Evolutionary conservation across 1,140 invertebrate species (phyloP), one percentile per base, ranked within the genome.

Genomic region (Formica exsecta): DNA sequence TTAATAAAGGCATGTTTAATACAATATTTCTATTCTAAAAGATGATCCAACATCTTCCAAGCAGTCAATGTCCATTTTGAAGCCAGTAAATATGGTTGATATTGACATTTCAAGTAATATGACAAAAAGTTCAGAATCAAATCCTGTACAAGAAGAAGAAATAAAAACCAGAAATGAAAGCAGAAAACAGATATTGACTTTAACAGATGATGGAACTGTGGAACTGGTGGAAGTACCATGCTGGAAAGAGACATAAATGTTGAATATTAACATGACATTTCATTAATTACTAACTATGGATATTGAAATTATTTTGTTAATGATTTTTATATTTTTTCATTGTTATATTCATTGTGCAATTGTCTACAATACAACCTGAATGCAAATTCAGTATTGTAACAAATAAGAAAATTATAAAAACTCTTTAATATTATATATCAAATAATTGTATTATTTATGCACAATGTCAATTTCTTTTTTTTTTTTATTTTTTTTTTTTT

Each of bases 141-240:
- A 48, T 48, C 1, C 6, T 11, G 1, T 19, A 1, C 59, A 77
- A 9, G 65, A 86, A 19, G 65, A 22, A 54, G 19, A 86, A 8
- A 61, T 74, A 0, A 86, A 89, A 75, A 32, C 83, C 8, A 88
- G 87, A 54, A 84, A 89, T 9, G 85, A 59, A 19, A 48, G 38
- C 25, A 84, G 22, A 13, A 92, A 89, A 62, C 92, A 90, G 59
- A 77, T 91, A 61, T 79, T 93, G 41, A 91, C 91, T 36, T 64
- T 93, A 32, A 85, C 86, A n/a, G 89, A 92, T 38, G 92, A 92
- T 68, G 92, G 92, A 65, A 91, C 70, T 87, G 68, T 93, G 54
- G 86, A 91, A 88, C 86, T 93, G 74, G 38, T 92, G 19, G 90
- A 92, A 29, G 65, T 92, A 64, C 16, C 48, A 32, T 75, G 54